These are phyloP conservation scores for Phyllostomus hastatus DNA, from an alignment of 2,113 vertebrate species.

Conservation along the genomic window DNA sequence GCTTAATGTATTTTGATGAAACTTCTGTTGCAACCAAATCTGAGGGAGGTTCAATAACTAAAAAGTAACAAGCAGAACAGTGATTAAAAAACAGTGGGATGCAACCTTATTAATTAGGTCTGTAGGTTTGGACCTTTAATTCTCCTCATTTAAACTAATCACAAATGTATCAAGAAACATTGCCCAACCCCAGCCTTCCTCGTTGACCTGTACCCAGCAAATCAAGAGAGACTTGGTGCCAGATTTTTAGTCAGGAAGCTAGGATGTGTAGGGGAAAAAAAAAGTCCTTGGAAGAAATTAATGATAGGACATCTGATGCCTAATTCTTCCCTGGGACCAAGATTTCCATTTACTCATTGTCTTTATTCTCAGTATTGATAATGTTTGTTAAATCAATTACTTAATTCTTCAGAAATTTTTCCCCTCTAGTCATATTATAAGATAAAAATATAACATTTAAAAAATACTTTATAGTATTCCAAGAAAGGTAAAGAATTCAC, in stretches of 20 bases:
- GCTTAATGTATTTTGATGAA: conserved; percentile 90
- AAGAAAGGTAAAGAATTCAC: not conserved
- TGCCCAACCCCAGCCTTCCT: not conserved
- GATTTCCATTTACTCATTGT: not conserved
- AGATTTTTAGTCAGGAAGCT: not conserved
- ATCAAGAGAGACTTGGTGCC: not conserved
- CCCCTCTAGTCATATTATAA: not conserved
- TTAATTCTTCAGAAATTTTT: not conserved
- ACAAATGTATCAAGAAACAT: not conserved
- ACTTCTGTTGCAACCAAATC: conserved; percentile 88
- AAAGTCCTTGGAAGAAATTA: not conserved
- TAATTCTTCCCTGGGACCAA: not conserved
- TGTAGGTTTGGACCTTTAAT: not conserved
- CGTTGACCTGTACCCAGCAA: not conserved
- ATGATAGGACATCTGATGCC: not conserved
- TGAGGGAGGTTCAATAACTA: conserved; percentile 92
- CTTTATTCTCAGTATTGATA: conserved; percentile 5
- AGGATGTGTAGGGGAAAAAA: not conserved
- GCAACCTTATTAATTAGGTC: not conserved
- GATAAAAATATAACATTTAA: not conserved
- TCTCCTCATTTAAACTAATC: not conserved
- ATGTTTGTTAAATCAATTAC: not conserved
- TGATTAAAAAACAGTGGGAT: not conserved
- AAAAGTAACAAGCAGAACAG: conserved; percentile 56
- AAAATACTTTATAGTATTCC: not conserved